These are phyloP conservation scores for Dasypus novemcinctus DNA, from an alignment of 2,113 vertebrate genomes.

Conservation along the genomic window DNA sequence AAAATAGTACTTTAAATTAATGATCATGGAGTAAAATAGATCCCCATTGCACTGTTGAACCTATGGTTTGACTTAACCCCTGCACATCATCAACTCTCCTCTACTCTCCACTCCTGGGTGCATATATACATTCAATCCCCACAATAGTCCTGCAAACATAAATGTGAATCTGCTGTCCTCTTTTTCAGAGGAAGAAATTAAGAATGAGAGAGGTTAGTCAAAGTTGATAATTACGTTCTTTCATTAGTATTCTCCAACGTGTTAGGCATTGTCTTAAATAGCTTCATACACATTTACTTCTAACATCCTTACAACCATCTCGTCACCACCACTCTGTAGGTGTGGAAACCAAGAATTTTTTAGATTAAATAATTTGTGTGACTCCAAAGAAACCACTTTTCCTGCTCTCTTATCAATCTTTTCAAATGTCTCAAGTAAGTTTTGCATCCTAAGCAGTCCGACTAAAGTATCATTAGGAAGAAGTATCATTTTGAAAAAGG, in stretches of 20 bases:
- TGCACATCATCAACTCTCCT: fast-evolving
- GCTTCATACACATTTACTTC: neutral
- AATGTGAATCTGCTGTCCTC: neutral
- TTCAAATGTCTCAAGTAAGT: neutral
- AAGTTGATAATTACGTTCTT: neutral
- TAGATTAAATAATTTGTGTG: neutral
- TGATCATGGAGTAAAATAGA: neutral
- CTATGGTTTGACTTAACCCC: neutral
- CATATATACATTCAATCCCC: neutral
- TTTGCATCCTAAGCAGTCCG: neutral
- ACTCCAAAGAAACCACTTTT: neutral
- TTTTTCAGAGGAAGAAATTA: neutral
- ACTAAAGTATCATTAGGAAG: neutral
- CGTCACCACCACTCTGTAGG: neutral
- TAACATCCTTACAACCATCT: neutral
- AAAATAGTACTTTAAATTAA: neutral
- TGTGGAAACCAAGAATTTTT: neutral
- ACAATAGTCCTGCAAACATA: neutral
- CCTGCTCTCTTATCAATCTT: neutral
- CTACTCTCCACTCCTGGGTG: neutral
- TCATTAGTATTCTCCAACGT: neutral
- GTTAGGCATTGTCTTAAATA: neutral
- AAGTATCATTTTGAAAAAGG: neutral
- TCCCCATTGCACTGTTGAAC: neutral
- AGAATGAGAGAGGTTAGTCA: neutral